A percentile compares a stretch with the other conserved stretches of the same genome.
Evolutionary conservation across 2,797 vertebrate genomes (phyloP).

Genomic region (Parambassis ranga): DNA sequence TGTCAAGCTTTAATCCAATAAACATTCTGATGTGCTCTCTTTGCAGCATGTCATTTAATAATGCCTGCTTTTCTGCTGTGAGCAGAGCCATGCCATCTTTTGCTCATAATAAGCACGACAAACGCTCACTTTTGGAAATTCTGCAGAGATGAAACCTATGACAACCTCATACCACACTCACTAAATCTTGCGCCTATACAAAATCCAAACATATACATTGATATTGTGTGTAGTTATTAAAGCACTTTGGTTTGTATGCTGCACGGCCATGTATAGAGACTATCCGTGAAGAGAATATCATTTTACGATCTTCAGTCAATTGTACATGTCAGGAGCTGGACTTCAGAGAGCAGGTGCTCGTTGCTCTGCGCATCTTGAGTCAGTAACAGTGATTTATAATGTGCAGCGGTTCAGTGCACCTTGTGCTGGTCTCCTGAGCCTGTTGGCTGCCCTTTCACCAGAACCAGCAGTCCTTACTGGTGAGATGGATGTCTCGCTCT

Average conservation of each 20-base stretch:
- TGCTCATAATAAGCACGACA: conserved; percentile 66
- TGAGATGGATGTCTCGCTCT: conserved; percentile 63
- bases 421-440: conserved; percentile 57
- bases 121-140: conserved; percentile 60
- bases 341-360: conserved; percentile 55
- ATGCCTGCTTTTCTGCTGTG: conserved; percentile 58
- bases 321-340: conserved; percentile 24
- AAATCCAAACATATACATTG: not conserved
- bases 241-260: not conserved
- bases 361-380: conserved; percentile 32
- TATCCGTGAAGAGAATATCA: not conserved
- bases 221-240: not conserved
- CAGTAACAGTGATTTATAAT: conserved; percentile 70
- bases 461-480: conserved; percentile 54
- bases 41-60: conserved; percentile 67
- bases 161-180: conserved; percentile 16
- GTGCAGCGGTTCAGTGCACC: conserved; percentile 54
- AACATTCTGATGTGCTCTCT: conserved; percentile 72
- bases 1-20: conserved; percentile 80
- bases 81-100: conserved; percentile 55
- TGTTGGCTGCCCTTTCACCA: conserved; percentile 65
- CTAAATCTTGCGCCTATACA: not conserved
- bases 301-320: not conserved
- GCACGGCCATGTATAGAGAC: not conserved
- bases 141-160: conserved; percentile 48